Conservation (phyloP, 2,797 vertebrate species). For the Mergus octosetaceus region DNA sequence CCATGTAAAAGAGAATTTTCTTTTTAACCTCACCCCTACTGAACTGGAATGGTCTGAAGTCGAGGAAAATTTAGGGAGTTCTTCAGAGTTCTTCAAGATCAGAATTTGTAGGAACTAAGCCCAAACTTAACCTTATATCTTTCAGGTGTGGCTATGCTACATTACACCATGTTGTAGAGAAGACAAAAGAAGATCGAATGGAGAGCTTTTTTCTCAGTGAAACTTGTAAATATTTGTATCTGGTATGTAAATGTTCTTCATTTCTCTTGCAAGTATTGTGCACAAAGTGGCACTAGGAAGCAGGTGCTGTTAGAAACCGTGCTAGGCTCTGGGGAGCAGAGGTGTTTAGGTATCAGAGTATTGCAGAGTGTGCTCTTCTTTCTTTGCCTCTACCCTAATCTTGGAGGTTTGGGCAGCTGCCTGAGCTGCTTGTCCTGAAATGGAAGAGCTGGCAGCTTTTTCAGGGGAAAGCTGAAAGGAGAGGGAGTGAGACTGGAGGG, state of each 20-base stretch:
- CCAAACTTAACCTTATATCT: background rate
- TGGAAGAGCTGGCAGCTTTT: background rate
- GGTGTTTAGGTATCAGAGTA: fast-evolving
- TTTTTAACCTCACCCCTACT: background rate
- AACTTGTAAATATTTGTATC: constrained; percentile 97
- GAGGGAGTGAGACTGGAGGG: background rate
- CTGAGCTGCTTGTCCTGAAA: background rate
- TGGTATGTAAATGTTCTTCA: constrained; percentile 78
- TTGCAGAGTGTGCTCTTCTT: fast-evolving
- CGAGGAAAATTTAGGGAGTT: fast-evolving
- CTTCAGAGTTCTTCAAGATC: fast-evolving
- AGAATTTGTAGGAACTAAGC: background rate
- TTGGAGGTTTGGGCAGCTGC: background rate
- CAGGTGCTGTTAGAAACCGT: background rate
- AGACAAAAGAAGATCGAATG: constrained; percentile 99
- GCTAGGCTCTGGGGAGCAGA: background rate
- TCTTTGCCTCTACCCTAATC: fast-evolving
- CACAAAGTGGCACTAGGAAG: background rate
- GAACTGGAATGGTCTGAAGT: background rate
- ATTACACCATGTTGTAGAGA: constrained; percentile 95
- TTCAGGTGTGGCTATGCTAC: constrained; percentile 96
- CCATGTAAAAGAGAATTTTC: background rate
- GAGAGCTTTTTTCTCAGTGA: constrained; percentile 99
- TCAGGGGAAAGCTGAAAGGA: background rate
- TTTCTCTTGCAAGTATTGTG: background rate